phyloP scores from a whole-genome alignment of 2,113 vertebrate species.

The Gnathonemus longibarbis region DNA sequence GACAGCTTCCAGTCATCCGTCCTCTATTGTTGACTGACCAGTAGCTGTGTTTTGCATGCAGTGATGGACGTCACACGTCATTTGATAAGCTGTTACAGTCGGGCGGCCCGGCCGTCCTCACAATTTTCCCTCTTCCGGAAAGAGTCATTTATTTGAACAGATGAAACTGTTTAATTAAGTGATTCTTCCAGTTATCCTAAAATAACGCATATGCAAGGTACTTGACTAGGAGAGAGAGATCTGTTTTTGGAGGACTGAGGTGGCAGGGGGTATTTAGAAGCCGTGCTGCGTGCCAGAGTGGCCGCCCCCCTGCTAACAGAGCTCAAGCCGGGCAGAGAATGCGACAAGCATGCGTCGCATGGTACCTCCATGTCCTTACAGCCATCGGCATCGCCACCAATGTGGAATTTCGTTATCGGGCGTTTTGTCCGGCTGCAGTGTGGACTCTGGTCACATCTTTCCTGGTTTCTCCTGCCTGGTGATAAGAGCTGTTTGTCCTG shows the following conservation, averaged over 20 bases:
- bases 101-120: background rate
- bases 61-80: background rate
- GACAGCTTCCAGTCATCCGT: background rate
- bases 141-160: background rate
- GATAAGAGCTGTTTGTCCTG: slow-evolving; percentile 3
- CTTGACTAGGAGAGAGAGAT: background rate
- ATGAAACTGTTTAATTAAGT: background rate
- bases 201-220: background rate
- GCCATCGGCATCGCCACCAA: background rate
- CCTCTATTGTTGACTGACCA: background rate
- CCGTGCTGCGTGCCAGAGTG: background rate
- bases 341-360: background rate
- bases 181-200: background rate
- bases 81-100: background rate
- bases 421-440: background rate
- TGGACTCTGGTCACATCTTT: background rate
- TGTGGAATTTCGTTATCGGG: background rate
- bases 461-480: background rate
- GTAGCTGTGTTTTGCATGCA: background rate
- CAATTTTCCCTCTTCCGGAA: background rate
- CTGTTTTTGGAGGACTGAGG: background rate
- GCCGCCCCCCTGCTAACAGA: background rate
- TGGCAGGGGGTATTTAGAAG: background rate
- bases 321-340: too few relatives aligned
- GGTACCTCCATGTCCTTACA: background rate